phyloP scores from a whole-genome alignment of 2,113 vertebrate genomes.

The Saimiri boliviensis region DNA sequence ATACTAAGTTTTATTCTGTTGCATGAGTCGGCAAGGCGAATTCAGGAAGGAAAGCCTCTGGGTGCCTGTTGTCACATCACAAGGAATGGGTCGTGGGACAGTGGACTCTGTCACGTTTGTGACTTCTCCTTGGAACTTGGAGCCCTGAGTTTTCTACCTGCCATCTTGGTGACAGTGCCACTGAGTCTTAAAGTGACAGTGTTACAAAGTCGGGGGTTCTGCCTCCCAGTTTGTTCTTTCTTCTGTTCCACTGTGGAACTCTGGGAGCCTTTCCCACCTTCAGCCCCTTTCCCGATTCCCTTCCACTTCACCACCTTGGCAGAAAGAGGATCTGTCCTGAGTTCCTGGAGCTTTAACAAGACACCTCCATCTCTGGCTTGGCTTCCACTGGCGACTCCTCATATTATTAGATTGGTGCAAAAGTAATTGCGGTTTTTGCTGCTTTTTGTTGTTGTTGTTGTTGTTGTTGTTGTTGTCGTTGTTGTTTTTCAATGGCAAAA shows the following conservation, averaged over 20 bases:
- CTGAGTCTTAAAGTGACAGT: no score
- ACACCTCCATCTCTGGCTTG: background rate
- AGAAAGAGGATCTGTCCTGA: background rate
- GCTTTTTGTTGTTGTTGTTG: no score
- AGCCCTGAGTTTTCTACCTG: background rate
- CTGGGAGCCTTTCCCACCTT: background rate
- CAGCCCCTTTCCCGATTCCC: fast-evolving
- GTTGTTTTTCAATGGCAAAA: no score
- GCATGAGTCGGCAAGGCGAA: background rate
- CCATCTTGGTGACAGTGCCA: background rate
- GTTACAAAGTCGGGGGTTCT: background rate
- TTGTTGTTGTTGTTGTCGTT: no score
- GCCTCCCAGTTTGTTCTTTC: background rate
- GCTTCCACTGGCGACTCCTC: fast-evolving
- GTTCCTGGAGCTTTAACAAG: background rate
- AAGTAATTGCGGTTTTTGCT: no score
- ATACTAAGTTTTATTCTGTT: background rate
- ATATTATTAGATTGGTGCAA: background rate
- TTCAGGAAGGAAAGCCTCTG: background rate
- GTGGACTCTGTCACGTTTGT: no score
- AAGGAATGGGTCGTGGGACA: no score
- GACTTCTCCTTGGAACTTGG: background rate
- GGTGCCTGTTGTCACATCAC: no score
- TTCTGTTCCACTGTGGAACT: background rate
- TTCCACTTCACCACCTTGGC: background rate